Base-by-base conservation (phyloP, 2,888 invertebrate species). In the Lepidochrysops patricia region DNA sequence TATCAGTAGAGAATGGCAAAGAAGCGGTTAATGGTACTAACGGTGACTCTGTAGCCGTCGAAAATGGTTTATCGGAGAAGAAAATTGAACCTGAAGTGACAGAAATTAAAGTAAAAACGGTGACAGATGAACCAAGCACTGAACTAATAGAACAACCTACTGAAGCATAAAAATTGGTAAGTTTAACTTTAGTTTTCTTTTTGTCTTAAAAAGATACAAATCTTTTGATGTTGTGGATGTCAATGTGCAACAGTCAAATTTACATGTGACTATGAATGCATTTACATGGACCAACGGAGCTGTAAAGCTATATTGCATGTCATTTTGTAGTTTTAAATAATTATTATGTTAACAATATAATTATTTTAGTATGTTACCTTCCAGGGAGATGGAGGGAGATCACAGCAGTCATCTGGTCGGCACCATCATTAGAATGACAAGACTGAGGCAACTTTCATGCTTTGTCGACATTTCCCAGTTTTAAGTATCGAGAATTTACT, bases 61-160 rank as follows among this genome's bases (percentile, higher is more conserved):
- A 73, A 72, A 79, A 76, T 71, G 84, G 76, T 27, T 80, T 86
- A 67, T 87, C 80, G 35, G 90, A 89, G 56, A 77, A 68, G 57
- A 81, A 80, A 62, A 65, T 70, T 1, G 82, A 80, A 56, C 64
- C 71, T 1, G 84, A 80, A 60, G 71, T 77, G 35, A 64, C 78
- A 9, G 91, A 91, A 64, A 90, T 91, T 68, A 91, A 91, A 82
- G 88, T 90, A 25, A 91, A 91, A 80, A 84, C 90, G 64, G 82
- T 91, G 43, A 81, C 86, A n/a, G 89, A 84, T 60, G 87, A 87
- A 66, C 76, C 84, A 13, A 78, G 75, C 65, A 77, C 77, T 54
- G 86, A 84, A 67, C 80, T 80, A 67, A 80, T 82, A 75, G 89
- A 90, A 70, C 89, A 90, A 67, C 85, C 89, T 68, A 85, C 84